Conservation (phyloP, 2,888 invertebrate species). For the Diplolepis rosae region DNA sequence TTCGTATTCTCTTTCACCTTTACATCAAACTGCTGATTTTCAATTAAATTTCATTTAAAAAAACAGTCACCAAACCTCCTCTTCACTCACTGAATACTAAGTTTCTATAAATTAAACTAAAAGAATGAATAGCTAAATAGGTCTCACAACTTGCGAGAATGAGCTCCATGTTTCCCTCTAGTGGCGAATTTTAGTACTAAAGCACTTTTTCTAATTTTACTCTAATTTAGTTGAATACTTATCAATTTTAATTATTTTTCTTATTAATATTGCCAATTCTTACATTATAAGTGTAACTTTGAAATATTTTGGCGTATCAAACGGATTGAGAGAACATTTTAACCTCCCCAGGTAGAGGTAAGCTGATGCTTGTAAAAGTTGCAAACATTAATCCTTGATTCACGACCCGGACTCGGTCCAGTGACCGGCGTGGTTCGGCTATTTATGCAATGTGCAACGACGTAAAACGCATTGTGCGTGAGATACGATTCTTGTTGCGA, state of each 20-base stretch:
- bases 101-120: background rate
- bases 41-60: background rate
- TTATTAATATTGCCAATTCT: background rate
- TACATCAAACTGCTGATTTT: background rate
- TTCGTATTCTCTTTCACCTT: background rate
- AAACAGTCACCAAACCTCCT: too few species aligned
- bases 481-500: conserved; percentile 39
- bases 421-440: conserved; percentile 35
- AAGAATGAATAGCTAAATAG: too few species aligned
- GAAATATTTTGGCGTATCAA: background rate
- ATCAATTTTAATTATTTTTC: background rate
- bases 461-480: conserved; percentile 46
- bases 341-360: conserved; percentile 4
- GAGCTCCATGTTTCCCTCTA: background rate
- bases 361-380: conserved; percentile 27
- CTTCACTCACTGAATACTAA: too few species aligned
- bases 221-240: background rate
- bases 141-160: background rate
- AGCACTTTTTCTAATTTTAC: background rate
- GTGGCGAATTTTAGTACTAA: background rate
- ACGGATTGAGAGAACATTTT: conserved; percentile 8
- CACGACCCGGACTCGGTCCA: conserved; percentile 48
- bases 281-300: background rate
- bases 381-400: conserved; percentile 45
- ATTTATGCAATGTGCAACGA: conserved; percentile 43